Conservation (phyloP, 2,797 vertebrate genomes). For the Spondyliosoma cantharus region DNA sequence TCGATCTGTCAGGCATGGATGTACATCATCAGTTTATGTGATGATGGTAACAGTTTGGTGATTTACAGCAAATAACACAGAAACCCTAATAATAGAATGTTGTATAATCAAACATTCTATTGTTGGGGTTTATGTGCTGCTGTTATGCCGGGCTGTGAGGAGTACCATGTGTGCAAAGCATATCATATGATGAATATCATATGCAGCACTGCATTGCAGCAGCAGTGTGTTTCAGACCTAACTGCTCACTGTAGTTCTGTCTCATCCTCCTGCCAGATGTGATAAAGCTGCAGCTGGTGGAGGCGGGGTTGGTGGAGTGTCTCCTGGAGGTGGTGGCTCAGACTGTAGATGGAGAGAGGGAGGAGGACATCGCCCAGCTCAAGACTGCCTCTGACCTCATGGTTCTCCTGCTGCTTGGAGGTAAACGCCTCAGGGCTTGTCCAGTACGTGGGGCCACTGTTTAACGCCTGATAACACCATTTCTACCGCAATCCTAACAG, state of each 20-base stretch:
- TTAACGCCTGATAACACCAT: not conserved
- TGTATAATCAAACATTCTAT: not conserved
- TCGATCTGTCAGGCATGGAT: too few species aligned
- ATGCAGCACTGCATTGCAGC: constrained; percentile 26
- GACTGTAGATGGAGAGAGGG: constrained; percentile 93
- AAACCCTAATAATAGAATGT: too few species aligned
- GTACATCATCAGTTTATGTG: too few species aligned
- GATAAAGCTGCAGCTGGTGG: constrained; percentile 97
- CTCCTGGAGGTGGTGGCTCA: constrained; percentile 95
- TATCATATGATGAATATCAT: not conserved
- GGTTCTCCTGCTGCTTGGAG: constrained; percentile 96
- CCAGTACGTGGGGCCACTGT: not conserved
- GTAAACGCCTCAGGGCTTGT: constrained; percentile 70
- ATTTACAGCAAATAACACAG: too few species aligned
- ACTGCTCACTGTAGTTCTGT: not conserved
- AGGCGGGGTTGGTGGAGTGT: constrained; percentile 96
- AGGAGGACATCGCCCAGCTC: constrained; percentile 94
- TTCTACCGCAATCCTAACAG: not conserved
- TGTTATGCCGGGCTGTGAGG: not conserved
- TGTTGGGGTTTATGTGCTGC: not conserved
- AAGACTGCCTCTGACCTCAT: constrained; percentile 98
- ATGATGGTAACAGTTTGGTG: too few species aligned
- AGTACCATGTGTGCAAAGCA: not conserved
- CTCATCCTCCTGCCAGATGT: constrained; percentile 83
- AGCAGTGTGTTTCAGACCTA: not conserved